These are phyloP conservation scores for Platysteira castanea DNA, from an alignment of 2,113 vertebrate genomes.

Conservation along the genomic window DNA sequence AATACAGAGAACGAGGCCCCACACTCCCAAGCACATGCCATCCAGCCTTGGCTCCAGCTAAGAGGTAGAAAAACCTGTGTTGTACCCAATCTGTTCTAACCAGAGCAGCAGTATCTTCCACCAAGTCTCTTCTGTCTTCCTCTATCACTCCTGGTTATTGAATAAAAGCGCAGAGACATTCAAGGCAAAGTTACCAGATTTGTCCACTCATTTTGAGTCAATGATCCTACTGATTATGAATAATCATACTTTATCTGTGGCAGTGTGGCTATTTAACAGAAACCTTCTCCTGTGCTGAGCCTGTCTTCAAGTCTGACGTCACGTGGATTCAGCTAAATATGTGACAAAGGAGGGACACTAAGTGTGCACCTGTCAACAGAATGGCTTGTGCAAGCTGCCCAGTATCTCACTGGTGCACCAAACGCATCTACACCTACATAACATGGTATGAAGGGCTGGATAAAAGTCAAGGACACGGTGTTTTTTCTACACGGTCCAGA, in stretches of 20 bases:
- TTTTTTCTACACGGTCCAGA: background rate
- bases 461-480: background rate
- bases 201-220: background rate
- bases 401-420: background rate
- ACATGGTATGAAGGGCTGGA: background rate
- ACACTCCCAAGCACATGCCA: background rate
- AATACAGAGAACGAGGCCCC: accelerated
- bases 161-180: background rate
- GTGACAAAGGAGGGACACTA: background rate
- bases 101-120: background rate
- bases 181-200: background rate
- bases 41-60: background rate
- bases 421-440: background rate
- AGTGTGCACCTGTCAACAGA: background rate
- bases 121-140: background rate
- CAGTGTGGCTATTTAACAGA: background rate
- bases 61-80: background rate
- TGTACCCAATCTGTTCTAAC: background rate
- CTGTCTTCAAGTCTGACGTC: background rate
- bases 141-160: background rate
- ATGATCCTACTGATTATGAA: background rate
- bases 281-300: background rate
- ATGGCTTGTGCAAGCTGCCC: background rate
- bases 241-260: background rate
- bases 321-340: accelerated